phyloP scores from a whole-genome alignment of 2,113 vertebrate genomes.

The Ictalurus furcatus region DNA sequence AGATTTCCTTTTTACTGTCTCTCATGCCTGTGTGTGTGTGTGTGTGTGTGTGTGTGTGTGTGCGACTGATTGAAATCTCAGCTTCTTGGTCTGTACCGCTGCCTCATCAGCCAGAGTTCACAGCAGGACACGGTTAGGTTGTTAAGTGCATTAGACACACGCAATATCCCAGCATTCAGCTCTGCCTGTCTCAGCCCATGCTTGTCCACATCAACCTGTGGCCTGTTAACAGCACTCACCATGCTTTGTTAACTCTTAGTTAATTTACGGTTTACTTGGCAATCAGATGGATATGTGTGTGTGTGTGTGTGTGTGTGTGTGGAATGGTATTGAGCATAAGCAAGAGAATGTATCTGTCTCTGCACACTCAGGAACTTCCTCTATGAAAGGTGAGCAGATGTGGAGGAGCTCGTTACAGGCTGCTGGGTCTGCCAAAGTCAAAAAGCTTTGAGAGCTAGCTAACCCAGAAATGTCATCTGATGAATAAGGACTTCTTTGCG shows the following conservation, averaged over 20 bases:
- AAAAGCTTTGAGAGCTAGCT: constrained; percentile 61
- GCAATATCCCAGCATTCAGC: constrained; percentile 53
- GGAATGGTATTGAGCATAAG: neutral
- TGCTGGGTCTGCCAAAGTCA: constrained; percentile 48
- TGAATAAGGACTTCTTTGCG: constrained; percentile 55
- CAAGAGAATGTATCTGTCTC: neutral
- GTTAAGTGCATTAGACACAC: constrained; percentile 58
- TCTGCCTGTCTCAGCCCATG: constrained; percentile 41
- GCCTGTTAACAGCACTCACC: constrained; percentile 30
- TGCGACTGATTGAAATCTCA: constrained; percentile 11
- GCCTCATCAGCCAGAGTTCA: constrained; percentile 20
- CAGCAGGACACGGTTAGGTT: constrained; percentile 43
- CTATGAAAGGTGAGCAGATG: constrained; percentile 40
- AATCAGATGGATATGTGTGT: constrained; percentile 11
- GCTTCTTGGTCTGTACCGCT: neutral
- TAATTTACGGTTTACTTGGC: constrained; percentile 25
- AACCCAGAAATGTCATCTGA: constrained; percentile 73
- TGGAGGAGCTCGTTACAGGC: constrained; percentile 49
- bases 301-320: constrained; percentile 17
- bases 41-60: neutral
- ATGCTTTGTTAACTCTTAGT: constrained; percentile 48
- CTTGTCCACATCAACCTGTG: constrained; percentile 27
- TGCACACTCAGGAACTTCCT: constrained; percentile 19
- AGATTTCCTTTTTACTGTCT: neutral
- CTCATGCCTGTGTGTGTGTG: neutral